Evolutionary conservation across 2,888 invertebrate species (phyloP).

Genomic region (Cheilosia grossa): DNA sequence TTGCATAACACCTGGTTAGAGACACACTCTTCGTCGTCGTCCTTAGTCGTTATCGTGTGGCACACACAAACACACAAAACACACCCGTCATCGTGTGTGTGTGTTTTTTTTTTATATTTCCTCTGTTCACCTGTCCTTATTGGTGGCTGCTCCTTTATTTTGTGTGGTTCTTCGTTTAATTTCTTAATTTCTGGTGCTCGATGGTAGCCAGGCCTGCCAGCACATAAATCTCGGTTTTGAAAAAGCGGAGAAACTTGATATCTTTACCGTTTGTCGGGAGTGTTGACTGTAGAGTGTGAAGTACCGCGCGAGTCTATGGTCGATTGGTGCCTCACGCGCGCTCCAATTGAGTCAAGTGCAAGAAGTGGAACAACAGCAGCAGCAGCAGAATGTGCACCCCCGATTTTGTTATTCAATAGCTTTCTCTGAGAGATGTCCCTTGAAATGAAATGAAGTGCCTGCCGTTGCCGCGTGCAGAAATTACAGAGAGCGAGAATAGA

Average conservation of each 20-base stretch:
- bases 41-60: slow-evolving; percentile 46
- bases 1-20: slow-evolving; percentile 72
- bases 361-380: slow-evolving; percentile 69
- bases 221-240: slow-evolving; percentile 45
- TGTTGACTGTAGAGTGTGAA: slow-evolving; percentile 30
- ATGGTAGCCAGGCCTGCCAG: slow-evolving; percentile 10
- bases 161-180: slow-evolving; percentile 55
- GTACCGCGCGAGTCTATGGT: slow-evolving; percentile 58
- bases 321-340: slow-evolving; percentile 62
- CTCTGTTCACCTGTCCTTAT: slow-evolving; percentile 42
- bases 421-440: slow-evolving; percentile 43
- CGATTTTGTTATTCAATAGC: slow-evolving; percentile 68
- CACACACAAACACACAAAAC: slow-evolving; percentile 61
- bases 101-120: slow-evolving; percentile 8
- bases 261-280: slow-evolving; percentile 43
- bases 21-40: slow-evolving; percentile 44
- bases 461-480: slow-evolving; percentile 13
- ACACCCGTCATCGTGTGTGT: slow-evolving; percentile 50
- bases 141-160: slow-evolving; percentile 63
- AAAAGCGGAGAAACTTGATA: slow-evolving; percentile 58
- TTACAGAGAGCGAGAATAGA: slow-evolving; percentile 23
- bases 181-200: slow-evolving; percentile 57
- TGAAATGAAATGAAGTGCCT: slow-evolving; percentile 1
- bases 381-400: slow-evolving; percentile 66
- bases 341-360: slow-evolving; percentile 73